Evolutionary conservation across 2,888 invertebrate genomes (phyloP).

Genomic region (Vandiemenella viatica): DNA sequence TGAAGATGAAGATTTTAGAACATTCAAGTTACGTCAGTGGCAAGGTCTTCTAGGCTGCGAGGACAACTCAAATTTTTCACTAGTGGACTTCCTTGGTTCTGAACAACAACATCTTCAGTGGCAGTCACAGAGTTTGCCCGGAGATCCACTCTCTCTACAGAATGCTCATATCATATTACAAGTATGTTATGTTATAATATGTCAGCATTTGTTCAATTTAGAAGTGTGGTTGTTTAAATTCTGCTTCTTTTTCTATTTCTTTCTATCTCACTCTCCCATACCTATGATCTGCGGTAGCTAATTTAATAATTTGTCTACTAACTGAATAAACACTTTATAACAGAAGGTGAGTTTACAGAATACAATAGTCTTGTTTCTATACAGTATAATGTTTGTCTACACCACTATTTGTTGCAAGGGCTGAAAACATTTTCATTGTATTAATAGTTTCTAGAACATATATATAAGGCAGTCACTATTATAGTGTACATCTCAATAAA

Average conservation of each 20-base stretch:
- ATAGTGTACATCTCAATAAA: too few species aligned
- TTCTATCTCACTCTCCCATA: not conserved
- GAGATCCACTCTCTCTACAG: slow-evolving; percentile 61
- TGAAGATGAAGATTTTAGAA: slow-evolving; percentile 52
- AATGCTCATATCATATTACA: slow-evolving; percentile 67
- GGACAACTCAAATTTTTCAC: slow-evolving; percentile 29
- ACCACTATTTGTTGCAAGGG: too few species aligned
- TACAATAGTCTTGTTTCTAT: too few species aligned
- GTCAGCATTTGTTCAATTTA: too few species aligned
- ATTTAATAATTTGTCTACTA: not conserved
- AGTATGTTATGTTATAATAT: too few species aligned
- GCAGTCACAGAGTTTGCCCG: slow-evolving; percentile 71
- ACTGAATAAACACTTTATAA: too few species aligned
- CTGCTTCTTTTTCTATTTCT: not conserved
- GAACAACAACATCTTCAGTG: slow-evolving; percentile 70
- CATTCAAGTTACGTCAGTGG: slow-evolving; percentile 33
- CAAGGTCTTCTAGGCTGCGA: slow-evolving; percentile 18
- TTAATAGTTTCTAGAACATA: too few species aligned
- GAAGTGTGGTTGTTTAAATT: too few species aligned
- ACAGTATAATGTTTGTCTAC: too few species aligned
- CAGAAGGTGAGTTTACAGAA: too few species aligned
- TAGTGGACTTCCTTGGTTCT: slow-evolving; percentile 41
- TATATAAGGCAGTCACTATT: too few species aligned
- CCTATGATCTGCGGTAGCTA: not conserved
- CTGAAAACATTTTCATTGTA: too few species aligned